A percentile compares a stretch with the other conserved stretches of the same genome.
These are phyloP conservation scores for Caenorhabditis inopinata DNA, from an alignment of 1,140 invertebrate genomes.

Conservation along the genomic window DNA sequence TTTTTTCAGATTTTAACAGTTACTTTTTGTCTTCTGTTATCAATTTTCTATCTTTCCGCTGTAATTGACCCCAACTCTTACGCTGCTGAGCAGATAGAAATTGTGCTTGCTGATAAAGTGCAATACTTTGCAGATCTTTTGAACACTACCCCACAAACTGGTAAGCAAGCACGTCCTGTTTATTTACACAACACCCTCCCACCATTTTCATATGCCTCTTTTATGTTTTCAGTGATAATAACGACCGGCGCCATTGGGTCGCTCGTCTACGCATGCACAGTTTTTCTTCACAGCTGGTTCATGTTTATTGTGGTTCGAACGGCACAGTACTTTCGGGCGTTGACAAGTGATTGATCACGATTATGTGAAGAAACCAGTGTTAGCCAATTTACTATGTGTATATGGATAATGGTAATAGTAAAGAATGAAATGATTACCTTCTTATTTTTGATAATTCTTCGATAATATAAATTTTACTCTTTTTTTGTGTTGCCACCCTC, in stretches of 20 bases:
- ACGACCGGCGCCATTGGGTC: not conserved
- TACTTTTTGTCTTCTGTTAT: slow-evolving; percentile 35
- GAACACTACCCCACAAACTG: not conserved
- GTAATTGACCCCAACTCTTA: slow-evolving; percentile 36
- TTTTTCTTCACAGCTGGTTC: slow-evolving; percentile 44
- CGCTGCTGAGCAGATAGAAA: slow-evolving; percentile 41
- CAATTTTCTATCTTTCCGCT: slow-evolving; percentile 36
- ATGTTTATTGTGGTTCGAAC: slow-evolving; percentile 42
- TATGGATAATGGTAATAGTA: not conserved
- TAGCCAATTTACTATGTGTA: not conserved
- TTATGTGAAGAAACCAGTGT: too few relatives aligned
- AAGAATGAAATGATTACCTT: too few relatives aligned
- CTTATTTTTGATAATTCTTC: too few relatives aligned
- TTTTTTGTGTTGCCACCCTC: too few relatives aligned
- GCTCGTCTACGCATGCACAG: slow-evolving; percentile 2
- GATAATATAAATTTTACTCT: too few relatives aligned
- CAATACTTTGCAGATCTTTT: slow-evolving; percentile 34
- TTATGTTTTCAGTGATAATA: slow-evolving; percentile 12
- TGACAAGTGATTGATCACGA: not conserved
- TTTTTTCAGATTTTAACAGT: slow-evolving; percentile 44
- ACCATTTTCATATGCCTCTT: too few relatives aligned
- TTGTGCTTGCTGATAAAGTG: slow-evolving; percentile 25
- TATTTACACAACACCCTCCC: not conserved
- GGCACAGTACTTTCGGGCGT: slow-evolving; percentile 66
- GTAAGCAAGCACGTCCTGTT: not conserved